Evolutionary conservation across 1,140 invertebrate genomes (phyloP).

Genomic region (Ips nitidus): DNA sequence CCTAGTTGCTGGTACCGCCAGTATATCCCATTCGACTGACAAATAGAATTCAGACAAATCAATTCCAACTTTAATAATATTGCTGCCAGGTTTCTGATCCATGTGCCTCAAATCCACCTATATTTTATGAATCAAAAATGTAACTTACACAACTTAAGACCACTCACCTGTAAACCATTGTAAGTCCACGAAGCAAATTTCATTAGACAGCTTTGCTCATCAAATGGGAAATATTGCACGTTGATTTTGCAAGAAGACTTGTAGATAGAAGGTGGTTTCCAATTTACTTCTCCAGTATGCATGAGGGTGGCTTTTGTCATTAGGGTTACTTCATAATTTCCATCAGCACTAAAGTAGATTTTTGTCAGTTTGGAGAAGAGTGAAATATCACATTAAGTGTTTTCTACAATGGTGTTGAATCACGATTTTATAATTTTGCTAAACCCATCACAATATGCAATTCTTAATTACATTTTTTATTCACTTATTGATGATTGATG

Average conservation of each 20-base stretch:
- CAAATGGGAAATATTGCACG: slow-evolving; percentile 95
- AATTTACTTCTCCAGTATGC: slow-evolving; percentile 87
- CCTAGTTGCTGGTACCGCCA: slow-evolving; percentile 81
- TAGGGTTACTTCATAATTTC: slow-evolving; percentile 95
- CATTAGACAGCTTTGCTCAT: slow-evolving; percentile 92
- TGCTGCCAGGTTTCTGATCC: slow-evolving; percentile 72
- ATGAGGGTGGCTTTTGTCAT: slow-evolving; percentile 95
- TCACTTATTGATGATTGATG: neutral
- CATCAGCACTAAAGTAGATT: slow-evolving; percentile 74
- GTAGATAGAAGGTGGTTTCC: slow-evolving; percentile 99
- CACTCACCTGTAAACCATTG: slow-evolving; percentile 79
- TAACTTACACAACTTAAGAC: neutral
- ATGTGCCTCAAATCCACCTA: slow-evolving; percentile 87
- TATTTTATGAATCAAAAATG: slow-evolving; percentile 5
- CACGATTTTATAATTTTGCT: no score
- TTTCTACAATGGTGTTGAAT: neutral
- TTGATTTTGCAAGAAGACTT: slow-evolving; percentile 96
- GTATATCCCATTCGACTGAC: slow-evolving; percentile 95
- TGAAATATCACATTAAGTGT: neutral
- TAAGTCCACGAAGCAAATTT: slow-evolving; percentile 97
- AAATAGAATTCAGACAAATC: slow-evolving; percentile 90
- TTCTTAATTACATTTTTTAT: no score
- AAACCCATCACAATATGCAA: no score
- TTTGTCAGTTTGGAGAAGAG: neutral
- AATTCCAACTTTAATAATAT: slow-evolving; percentile 79